These are phyloP conservation scores for Galemys pyrenaicus DNA, from an alignment of 2,113 vertebrate species.

Conservation along the genomic window DNA sequence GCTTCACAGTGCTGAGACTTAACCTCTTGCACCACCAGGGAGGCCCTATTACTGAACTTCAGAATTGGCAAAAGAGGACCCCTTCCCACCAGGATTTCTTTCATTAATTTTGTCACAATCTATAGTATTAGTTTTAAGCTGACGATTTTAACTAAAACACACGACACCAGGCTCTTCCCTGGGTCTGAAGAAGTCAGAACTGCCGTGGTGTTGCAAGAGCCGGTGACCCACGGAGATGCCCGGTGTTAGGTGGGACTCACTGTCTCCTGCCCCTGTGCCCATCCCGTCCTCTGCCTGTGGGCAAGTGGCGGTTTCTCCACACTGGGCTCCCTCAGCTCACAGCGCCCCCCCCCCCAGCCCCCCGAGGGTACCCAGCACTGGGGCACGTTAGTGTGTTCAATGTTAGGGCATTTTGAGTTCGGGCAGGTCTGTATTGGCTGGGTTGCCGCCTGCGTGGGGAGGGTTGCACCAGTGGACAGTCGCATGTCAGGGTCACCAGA, in stretches of 20 bases:
- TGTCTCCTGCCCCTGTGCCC: not conserved
- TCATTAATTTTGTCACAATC: not conserved
- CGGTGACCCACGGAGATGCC: not conserved
- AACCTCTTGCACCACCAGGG: too few species aligned
- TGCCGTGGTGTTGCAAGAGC: not conserved
- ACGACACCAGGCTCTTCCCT: not conserved
- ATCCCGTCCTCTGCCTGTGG: too few species aligned
- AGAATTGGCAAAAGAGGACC: not conserved
- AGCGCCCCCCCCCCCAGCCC: too few species aligned
- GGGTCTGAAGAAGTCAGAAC: not conserved
- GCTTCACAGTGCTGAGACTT: too few species aligned
- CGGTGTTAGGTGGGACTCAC: not conserved
- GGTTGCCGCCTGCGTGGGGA: not conserved
- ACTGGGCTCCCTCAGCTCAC: too few species aligned
- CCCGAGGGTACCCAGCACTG: too few species aligned
- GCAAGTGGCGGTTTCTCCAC: too few species aligned
- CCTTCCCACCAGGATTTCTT: not conserved
- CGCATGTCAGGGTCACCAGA: not conserved
- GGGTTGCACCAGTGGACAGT: too few species aligned
- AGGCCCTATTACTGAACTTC: too few species aligned
- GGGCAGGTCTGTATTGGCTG: not conserved
- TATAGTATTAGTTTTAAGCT: not conserved
- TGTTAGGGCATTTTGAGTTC: not conserved
- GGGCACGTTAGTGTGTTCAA: too few species aligned
- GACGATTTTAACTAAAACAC: not conserved